These are phyloP conservation scores for Tenthredo livida DNA, from an alignment of 2,888 invertebrate species.

Conservation along the genomic window DNA sequence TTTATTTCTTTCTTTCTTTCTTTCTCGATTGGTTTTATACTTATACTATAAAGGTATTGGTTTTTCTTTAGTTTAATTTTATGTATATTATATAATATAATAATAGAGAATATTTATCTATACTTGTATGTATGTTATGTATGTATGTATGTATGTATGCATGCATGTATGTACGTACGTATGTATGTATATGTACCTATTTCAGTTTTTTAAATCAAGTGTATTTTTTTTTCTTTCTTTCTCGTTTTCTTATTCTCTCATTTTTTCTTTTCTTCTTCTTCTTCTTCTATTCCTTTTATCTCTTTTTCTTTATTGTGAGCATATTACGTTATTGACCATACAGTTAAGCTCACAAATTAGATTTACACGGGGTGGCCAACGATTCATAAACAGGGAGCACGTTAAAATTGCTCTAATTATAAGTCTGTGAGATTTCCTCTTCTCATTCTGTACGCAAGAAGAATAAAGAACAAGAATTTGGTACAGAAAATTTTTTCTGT, in stretches of 20 bases:
- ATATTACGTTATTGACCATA: conserved; percentile 63
- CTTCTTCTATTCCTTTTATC: not conserved
- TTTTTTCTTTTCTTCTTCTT: conserved; percentile 43
- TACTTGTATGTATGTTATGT: conserved; percentile 56
- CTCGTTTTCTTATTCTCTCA: conserved; percentile 30
- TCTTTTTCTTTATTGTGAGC: conserved; percentile 58
- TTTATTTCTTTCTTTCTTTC: not conserved
- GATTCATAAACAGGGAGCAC: conserved; percentile 61
- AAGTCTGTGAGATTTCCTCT: not conserved
- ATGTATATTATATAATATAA: conserved; percentile 63
- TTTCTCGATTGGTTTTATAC: conserved; percentile 63
- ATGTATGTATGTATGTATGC: conserved; percentile 53
- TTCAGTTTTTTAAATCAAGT: conserved; percentile 63
- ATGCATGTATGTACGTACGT: not conserved
- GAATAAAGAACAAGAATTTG: no score
- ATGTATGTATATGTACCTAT: conserved; percentile 57
- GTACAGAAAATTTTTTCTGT: no score
- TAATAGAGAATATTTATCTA: conserved; percentile 65
- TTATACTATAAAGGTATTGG: conserved; percentile 65
- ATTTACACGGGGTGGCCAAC: conserved; percentile 57
- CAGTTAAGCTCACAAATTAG: conserved; percentile 62
- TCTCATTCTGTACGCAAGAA: not conserved
- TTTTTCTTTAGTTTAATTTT: conserved; percentile 61
- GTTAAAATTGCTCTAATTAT: conserved; percentile 60
- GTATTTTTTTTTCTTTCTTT: conserved; percentile 55